phyloP scores from a whole-genome alignment of 2,797 vertebrate genomes.

The Streptopelia turtur region DNA sequence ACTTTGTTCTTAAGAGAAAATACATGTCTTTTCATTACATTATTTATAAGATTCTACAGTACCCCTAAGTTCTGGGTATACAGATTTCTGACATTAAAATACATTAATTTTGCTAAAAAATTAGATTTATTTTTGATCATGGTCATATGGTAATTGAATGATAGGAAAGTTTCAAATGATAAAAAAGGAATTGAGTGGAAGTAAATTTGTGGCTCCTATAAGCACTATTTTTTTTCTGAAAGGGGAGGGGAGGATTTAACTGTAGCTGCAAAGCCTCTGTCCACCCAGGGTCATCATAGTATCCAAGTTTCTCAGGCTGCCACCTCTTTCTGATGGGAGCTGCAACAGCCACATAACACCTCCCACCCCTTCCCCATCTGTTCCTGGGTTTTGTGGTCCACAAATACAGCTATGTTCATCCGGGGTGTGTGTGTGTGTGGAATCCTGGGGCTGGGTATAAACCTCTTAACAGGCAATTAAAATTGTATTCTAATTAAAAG shows the following conservation, averaged over 20 bases:
- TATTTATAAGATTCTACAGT: neutral
- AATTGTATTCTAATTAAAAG: neutral
- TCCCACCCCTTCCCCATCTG: conserved; percentile 17
- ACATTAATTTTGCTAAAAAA: neutral
- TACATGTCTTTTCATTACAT: neutral
- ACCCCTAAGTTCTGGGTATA: neutral
- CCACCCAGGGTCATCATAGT: neutral
- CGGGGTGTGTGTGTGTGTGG: no score
- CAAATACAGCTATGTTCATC: neutral
- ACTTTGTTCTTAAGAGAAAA: neutral
- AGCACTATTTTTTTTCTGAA: neutral
- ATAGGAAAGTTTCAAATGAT: neutral
- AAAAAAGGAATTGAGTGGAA: neutral
- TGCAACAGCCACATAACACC: neutral
- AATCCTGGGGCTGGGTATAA: neutral
- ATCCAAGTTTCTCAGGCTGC: conserved; percentile 51
- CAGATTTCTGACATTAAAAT: neutral
- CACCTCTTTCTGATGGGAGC: conserved; percentile 30
- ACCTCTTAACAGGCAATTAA: neutral
- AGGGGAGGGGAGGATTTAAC: neutral
- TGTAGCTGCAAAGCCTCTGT: neutral
- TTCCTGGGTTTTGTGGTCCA: neutral
- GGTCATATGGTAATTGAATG: neutral
- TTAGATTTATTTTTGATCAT: neutral
- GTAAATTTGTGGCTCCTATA: neutral